Percentiles rank a stretch among this genome's conserved stretches.
Evolutionary conservation across 2,797 vertebrate species (phyloP).

Genomic region (Enteromius unitaeniatus): DNA sequence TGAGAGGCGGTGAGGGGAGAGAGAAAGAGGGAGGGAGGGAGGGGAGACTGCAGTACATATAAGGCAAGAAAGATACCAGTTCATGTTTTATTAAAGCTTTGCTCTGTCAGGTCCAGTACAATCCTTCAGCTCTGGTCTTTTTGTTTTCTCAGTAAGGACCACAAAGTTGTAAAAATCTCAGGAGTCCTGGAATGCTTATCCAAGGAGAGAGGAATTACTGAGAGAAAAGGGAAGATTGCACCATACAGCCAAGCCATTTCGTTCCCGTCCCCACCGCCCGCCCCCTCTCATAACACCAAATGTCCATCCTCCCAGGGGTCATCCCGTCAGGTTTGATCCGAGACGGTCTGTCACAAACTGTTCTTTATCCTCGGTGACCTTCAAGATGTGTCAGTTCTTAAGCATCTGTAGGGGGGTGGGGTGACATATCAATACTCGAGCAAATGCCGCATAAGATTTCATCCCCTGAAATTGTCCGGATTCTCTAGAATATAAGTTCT

Average conservation of each 20-base stretch:
- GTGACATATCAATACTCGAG: conserved; percentile 64
- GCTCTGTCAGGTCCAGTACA: conserved; percentile 57
- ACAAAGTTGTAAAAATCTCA: conserved; percentile 48
- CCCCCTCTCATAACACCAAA: conserved; percentile 60
- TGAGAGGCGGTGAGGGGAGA: neutral
- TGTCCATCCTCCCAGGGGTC: conserved; percentile 61
- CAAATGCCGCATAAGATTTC: conserved; percentile 60
- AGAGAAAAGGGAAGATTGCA: conserved; percentile 62
- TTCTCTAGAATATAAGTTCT: conserved; percentile 55
- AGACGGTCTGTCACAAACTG: conserved; percentile 51
- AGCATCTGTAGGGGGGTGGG: conserved; percentile 5
- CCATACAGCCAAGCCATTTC: conserved; percentile 58
- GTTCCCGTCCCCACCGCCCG: conserved; percentile 25
- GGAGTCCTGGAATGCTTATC: conserved; percentile 62
- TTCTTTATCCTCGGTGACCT: conserved; percentile 69
- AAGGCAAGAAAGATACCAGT: conserved; percentile 54
- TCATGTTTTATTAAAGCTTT: conserved; percentile 64
- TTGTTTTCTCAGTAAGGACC: conserved; percentile 37
- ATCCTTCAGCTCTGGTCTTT: conserved; percentile 47
- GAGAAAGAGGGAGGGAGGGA: neutral
- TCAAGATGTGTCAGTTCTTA: conserved; percentile 58
- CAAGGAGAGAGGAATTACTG: conserved; percentile 50
- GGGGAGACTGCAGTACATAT: conserved; percentile 44
- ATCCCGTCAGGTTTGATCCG: conserved; percentile 66
- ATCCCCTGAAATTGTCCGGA: conserved; percentile 40